phyloP scores from a whole-genome alignment of 92 coral and sea anemone genomes.

The Anthopleura xanthogrammica region DNA sequence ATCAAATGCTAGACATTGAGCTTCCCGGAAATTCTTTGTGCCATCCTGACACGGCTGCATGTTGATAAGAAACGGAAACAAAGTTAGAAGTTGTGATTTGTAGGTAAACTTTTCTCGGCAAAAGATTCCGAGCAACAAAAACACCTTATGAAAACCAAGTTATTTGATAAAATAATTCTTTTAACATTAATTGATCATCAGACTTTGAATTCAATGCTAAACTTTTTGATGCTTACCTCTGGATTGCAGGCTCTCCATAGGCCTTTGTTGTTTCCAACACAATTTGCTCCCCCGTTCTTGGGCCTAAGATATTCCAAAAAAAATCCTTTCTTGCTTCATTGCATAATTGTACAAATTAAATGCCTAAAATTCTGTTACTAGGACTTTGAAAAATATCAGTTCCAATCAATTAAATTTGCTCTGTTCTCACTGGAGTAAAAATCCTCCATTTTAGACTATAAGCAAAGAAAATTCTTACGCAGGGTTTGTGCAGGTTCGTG shows the following conservation, averaged over 20 bases:
- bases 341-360: no score
- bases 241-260: conserved; percentile 77
- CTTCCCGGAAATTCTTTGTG: conserved; percentile 23
- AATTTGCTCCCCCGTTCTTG: conserved; percentile 78
- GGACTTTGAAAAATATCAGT: no score
- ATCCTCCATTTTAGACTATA: background rate
- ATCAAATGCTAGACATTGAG: conserved; percentile 20
- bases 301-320: conserved; percentile 51
- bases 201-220: background rate
- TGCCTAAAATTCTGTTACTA: no score
- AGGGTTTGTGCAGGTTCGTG: conserved; percentile 81
- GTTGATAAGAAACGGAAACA: no score
- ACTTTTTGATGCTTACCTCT: conserved; percentile 32
- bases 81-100: no score
- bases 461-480: conserved; percentile 42
- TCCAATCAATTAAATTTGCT: no score
- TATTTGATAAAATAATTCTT: no score
- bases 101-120: no score
- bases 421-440: no score
- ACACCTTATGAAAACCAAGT: no score
- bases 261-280: conserved; percentile 58
- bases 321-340: no score
- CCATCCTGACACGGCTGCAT: conserved; percentile 16
- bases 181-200: background rate
- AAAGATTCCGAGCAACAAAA: no score